A percentile compares a stretch with the other conserved stretches of the same genome.
Evolutionary conservation across 2,888 invertebrate genomes (phyloP).

Genomic region (Clanis bilineata): DNA sequence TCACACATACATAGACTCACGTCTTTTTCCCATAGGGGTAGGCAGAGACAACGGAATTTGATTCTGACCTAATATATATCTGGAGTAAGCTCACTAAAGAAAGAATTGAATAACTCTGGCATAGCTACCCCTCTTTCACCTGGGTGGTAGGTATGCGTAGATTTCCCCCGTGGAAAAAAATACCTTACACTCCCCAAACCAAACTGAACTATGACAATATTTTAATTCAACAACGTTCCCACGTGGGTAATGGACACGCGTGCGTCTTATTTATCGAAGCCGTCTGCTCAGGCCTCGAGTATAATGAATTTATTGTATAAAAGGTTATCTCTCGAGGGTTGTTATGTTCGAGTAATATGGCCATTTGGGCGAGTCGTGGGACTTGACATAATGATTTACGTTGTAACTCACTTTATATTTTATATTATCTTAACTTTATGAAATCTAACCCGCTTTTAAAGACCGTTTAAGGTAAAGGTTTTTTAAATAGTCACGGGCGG

Average conservation of each 20-base stretch:
- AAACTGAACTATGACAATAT: background rate
- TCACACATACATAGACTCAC: no score
- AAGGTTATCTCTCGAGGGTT: conserved; percentile 44
- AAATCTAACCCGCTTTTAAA: no score
- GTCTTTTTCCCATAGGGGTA: no score
- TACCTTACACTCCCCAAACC: background rate
- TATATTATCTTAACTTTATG: background rate
- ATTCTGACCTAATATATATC: no score
- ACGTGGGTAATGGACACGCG: background rate
- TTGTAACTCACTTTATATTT: background rate
- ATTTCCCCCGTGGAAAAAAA: background rate
- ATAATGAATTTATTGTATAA: conserved; percentile 65
- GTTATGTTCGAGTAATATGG: conserved; percentile 26
- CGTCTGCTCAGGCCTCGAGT: conserved; percentile 31
- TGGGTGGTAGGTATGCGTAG: no score
- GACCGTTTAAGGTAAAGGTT: no score
- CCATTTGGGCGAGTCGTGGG: conserved; percentile 25
- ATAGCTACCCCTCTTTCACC: no score
- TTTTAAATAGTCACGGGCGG: no score
- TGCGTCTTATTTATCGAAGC: conserved; percentile 3
- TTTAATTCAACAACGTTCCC: conserved; percentile 1
- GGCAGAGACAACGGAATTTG: no score
- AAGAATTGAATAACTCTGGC: no score
- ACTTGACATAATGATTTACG: background rate
- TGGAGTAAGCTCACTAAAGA: no score